These are phyloP conservation scores for Cynoglossus semilaevis DNA, from an alignment of 2,113 vertebrate genomes.

Conservation along the genomic window DNA sequence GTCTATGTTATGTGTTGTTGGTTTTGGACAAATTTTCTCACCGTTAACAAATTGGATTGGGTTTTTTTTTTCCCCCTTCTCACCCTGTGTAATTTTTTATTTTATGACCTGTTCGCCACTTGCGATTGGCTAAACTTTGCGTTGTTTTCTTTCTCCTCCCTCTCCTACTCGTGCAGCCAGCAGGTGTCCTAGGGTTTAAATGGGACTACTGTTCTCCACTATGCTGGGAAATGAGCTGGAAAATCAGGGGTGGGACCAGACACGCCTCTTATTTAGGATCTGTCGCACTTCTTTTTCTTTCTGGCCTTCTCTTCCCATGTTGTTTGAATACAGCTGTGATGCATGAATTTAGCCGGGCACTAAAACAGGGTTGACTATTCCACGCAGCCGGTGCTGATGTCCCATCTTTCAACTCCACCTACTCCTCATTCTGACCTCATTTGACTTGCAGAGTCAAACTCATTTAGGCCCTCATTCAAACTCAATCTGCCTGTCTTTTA, in stretches of 20 bases:
- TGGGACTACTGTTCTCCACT: conserved; percentile 68
- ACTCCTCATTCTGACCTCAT: conserved; percentile 47
- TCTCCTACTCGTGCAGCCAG: conserved; percentile 64
- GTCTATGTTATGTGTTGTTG: no score
- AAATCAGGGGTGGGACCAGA: conserved; percentile 74
- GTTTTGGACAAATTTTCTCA: no score
- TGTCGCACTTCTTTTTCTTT: conserved; percentile 43
- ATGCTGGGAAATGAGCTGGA: conserved; percentile 78
- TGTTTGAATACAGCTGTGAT: conserved; percentile 78
- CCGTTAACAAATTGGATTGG: no score
- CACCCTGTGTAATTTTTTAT: no score
- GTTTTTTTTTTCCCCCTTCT: no score
- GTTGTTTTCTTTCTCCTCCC: conserved; percentile 22
- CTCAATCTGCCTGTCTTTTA: conserved; percentile 64
- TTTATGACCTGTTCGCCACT: conserved; percentile 37
- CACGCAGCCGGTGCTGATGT: conserved; percentile 31
- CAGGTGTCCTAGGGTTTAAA: conserved; percentile 66
- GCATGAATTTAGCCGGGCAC: conserved; percentile 75
- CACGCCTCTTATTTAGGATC: conserved; percentile 65
- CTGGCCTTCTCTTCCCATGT: conserved; percentile 10
- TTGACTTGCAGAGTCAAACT: conserved; percentile 46
- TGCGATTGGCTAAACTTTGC: conserved; percentile 51
- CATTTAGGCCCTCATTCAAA: conserved; percentile 57
- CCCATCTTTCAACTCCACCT: background rate
- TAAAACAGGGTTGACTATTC: conserved; percentile 71